Conservation (phyloP, 2,797 vertebrate genomes). For the Sebastes cheni region DNA sequence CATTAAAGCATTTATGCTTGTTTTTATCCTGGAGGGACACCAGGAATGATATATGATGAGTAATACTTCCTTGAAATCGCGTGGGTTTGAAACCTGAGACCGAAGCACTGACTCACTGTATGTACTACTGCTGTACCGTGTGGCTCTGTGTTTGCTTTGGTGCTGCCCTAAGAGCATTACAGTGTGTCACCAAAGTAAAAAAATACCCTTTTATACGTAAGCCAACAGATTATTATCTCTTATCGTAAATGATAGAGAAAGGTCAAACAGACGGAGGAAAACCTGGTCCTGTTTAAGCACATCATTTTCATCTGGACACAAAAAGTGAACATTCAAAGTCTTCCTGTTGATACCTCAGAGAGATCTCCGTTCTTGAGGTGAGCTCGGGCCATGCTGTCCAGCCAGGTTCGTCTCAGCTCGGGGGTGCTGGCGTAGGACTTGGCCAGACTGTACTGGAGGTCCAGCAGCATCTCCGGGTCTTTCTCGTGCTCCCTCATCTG, state of each 20-base stretch:
- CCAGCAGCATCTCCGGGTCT: constrained; percentile 96
- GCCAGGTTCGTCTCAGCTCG: constrained; percentile 94
- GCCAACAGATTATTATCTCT: background rate
- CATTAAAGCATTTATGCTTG: background rate
- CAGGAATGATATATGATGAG: background rate
- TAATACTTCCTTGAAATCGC: background rate
- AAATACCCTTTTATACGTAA: background rate
- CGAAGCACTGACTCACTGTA: background rate
- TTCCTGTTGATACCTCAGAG: constrained; percentile 86
- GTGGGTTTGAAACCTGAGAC: background rate
- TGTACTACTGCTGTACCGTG: background rate
- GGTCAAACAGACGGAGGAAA: background rate
- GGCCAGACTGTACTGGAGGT: constrained; percentile 96
- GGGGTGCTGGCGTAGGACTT: constrained; percentile 97
- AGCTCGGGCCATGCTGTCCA: constrained; percentile 98
- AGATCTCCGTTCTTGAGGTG: constrained; percentile 94
- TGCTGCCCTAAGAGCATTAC: background rate
- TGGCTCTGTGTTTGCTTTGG: background rate
- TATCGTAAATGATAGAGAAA: background rate
- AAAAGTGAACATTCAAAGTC: background rate
- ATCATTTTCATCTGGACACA: background rate
- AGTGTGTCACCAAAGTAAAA: background rate
- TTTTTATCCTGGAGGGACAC: background rate
- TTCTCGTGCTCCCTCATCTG: constrained; percentile 97
- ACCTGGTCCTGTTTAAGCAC: background rate